Conservation (phyloP, 1,140 invertebrate genomes). For the Lineus longissimus region DNA sequence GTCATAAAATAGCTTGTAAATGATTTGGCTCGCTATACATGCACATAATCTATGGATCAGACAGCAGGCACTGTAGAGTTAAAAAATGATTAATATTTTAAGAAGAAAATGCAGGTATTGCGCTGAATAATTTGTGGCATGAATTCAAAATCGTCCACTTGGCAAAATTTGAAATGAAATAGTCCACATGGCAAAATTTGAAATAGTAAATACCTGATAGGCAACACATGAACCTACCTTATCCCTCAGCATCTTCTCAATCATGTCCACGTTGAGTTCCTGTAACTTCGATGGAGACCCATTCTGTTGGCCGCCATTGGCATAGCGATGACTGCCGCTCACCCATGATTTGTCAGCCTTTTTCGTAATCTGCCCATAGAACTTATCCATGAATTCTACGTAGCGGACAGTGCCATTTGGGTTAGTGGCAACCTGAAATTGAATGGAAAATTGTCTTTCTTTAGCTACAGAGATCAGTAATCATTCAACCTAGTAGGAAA, state of each 20-base stretch:
- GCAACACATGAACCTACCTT: constrained; percentile 32
- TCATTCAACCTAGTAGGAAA: too few species aligned
- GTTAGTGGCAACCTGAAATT: constrained; percentile 33
- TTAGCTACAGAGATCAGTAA: too few species aligned
- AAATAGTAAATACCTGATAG: too few species aligned
- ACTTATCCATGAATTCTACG: constrained; percentile 43
- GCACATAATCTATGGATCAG: neutral
- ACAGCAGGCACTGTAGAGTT: neutral
- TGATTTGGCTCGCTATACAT: neutral
- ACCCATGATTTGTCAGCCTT: constrained; percentile 1
- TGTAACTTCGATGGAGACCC: constrained; percentile 24
- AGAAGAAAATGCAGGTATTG: neutral
- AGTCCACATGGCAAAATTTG: too few species aligned
- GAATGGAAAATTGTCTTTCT: too few species aligned
- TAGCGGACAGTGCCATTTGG: constrained; percentile 38
- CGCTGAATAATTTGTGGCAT: neutral
- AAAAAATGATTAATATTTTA: too few species aligned
- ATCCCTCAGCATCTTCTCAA: constrained; percentile 45
- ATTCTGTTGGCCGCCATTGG: neutral
- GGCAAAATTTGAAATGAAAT: too few species aligned
- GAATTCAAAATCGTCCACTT: neutral
- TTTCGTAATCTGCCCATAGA: constrained; percentile 25
- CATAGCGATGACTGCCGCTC: neutral
- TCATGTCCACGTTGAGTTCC: constrained; percentile 43
- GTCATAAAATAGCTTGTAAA: too few species aligned